Evolutionary conservation across 2,113 vertebrate species (phyloP), one percentile per base, ranked within the genome.

Genomic region (Chelonoidis abingdonii): DNA sequence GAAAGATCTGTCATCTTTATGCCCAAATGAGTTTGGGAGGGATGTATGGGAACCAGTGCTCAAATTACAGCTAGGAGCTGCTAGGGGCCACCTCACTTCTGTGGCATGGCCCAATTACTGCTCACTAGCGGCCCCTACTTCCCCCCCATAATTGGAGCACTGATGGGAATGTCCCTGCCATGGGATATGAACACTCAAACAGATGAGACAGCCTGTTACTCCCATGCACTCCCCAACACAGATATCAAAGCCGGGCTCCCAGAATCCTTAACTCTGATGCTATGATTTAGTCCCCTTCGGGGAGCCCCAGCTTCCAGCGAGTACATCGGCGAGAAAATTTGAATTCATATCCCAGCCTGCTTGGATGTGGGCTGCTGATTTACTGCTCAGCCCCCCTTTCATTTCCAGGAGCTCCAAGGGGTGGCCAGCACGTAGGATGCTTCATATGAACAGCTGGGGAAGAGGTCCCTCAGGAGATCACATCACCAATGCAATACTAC

Each of bases 231-330:
- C 59, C 31, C n/a, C 21, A 75, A 75, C 35, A 62, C n/a, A 75
- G 10, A 41, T 41, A 75, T 27, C 27, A 80, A 52, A 50, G 29
- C 47, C 31, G 1, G 29, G 29, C 4, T 35, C 8, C 19, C 29
- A 52, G 17, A 47, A 31, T 19, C 16, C 49, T 80, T 35, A 35
- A 8, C 25, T 57, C 9, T 38, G n/a, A 24, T 16, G 52, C 35
- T 81, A 29, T 11, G 31, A 35, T 24, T 78, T 49, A 4, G 78
- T 50, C 25, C 1, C 0, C n/a, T 83, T 29, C 4, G 10, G 0
- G 3, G 38, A 31, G 56, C 21, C 54, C n/a, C 83, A 44, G 80
- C 38, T 54, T 53, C n/a, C 53, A 38, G 4, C 6, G 10, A 82
- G 80, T 50, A 31, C 29, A 50, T 52, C 5, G 17, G 29, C 16